Base-by-base conservation (phyloP, 2,113 vertebrate species). In the Sinocyclocheilus anophthalmus region DNA sequence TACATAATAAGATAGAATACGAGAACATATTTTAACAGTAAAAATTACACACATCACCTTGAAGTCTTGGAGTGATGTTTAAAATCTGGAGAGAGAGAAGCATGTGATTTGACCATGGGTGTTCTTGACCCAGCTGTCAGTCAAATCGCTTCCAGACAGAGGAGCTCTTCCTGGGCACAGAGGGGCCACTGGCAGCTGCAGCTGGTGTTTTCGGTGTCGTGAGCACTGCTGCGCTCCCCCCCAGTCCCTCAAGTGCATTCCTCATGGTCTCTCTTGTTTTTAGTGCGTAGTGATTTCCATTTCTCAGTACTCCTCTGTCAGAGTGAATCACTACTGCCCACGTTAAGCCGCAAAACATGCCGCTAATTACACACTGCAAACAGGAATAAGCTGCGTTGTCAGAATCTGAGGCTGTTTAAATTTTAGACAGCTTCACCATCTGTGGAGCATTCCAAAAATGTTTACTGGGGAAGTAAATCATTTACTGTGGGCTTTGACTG, bases 311-410 rank as follows among this genome's bases (percentile, higher is more conserved):
- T 84, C 30, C 50, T 83, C 48, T 84, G 81, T 76, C 75, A 78
- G 24, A 30, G 75, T 78, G 84, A 85, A 48, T 85, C 72, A 85
- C 75, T 76, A 18, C 73, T 67, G 89, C 88, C 87, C 85, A 89
- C 80, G 84, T 88, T 84, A 85, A 16, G 57, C 33, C 48, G 69
- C 91, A 77, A 90, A 92, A 88, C 88, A 88, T 84, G 90, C 89
- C 89, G 88, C 92, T 93, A 92, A 94, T 93, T 92, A 86, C 87
- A 87, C 86, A 90, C 85, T 91, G 84, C 86, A 86, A 81, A 77
- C n/a, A 82, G 91, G 76, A 86, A 73, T 91, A 91, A 91, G 88
- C 84, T 92, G 84, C 85, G 81, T 70, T 88, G 45, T 69, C 84
- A 67, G 85, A 72, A 81, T 83, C 50, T 37, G 33, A 63, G 33